Evolutionary conservation across 1,140 invertebrate genomes (phyloP), one percentile per base, ranked within the genome.

Genomic region (Diorhabda carinulata): DNA sequence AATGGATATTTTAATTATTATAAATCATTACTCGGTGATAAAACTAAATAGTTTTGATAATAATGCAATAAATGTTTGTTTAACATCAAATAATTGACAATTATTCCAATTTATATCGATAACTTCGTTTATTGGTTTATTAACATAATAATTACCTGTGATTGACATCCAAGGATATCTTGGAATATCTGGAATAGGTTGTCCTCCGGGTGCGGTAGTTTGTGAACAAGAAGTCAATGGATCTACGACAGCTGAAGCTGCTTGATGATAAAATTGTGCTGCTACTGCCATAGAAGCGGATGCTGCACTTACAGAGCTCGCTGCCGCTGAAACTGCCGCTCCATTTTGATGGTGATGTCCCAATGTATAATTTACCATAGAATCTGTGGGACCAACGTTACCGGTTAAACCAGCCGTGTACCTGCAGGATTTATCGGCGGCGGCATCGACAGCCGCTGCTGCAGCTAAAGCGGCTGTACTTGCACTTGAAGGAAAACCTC

Each of bases 161-260:
- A 96, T 94, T 75, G 94, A 94, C 94, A 97, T 96, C 95, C 95
- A 97, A n/a, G 95, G 94, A 82, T 96, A 96, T 78, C 94, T 87
- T 9, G 94, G 93, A 78, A 96, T 92, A 82, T 93, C 92, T 44
- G 93, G 92, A 74, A 93, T 89, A 64, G 87, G 83, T 77, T 91
- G 87, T 84, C 91, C 86, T 77, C 89, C 86, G 74, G 89, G 83
- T 78, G 88, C 78, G 44, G 88, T 83, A 42, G 86, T 87, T 78
- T 90, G 89, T 70, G 85, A 85, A 81, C 86, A 87, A 61, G 87
- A 87, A 68, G 85, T 86, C 61, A 88, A 79, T 41, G 87, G 88
- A 79, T 89, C 88, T 52, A 87, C 87, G 71, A 87, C 87, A 74
- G 82, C 86, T 66, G 87, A 87, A 5, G 87, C 91, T 9, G 92